Evolutionary conservation across 2,888 invertebrate species (phyloP), one percentile per base, ranked within the genome.

Genomic region (Stramonita haemastoma): DNA sequence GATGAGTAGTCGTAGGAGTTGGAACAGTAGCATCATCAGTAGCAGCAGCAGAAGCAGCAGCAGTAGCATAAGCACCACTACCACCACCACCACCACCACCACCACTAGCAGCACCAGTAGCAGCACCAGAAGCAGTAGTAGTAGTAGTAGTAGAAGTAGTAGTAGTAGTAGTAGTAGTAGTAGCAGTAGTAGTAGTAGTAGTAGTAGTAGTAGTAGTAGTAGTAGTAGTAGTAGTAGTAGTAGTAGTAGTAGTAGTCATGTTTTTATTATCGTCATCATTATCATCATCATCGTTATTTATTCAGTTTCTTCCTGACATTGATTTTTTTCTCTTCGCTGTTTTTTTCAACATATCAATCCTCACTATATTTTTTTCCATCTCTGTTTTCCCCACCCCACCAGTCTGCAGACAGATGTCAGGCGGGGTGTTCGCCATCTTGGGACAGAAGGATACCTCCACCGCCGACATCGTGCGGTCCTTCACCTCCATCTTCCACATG

Each of bases 391-490:
- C 26, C 46, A 26, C 6, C 46, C n/a, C 19, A 36, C 36, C 26
- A 95, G 95, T 94, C 79, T 95, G 95, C 90, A 84, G 89, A 15
- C 93, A 92, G 88, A 93, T 95, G 94, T 92, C 93, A 0, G 91
- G 90, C 56, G 95, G 95, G 4, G 93, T 94, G 19, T 95, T 95
- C 88, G 94, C 94, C 86, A 90, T 95, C 57, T 92, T 95, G 86
- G 95, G 95, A 22, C 92, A 93, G 56, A 93, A 93, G 89, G 91
- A 93, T 36, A 92, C 93, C 79, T 91, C 91, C 57, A 93, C 94
- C 0, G 91, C 91, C 46, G 94, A 92, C 89, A 94, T 94, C 66
- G 92, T 94, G 19, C 92, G 93, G 89, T 92, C 94, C 5, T 93
- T 93, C 88, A 92, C 94, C n/a, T 91, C 91, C 85, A 93, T 92